phyloP scores from a whole-genome alignment of 2,888 invertebrate genomes.

The Rhorus exstirpatorius region DNA sequence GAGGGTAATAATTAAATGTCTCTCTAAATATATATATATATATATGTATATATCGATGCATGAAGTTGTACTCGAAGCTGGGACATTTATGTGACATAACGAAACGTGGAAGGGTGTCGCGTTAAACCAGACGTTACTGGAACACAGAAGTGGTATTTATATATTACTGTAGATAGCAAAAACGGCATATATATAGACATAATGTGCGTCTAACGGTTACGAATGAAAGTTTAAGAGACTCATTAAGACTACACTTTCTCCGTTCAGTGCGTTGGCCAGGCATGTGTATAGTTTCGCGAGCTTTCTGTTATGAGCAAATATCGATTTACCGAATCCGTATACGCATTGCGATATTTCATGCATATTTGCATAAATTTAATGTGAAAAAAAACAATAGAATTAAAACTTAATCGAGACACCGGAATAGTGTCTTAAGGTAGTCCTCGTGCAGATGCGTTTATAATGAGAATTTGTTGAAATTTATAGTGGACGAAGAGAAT shows the following conservation, averaged over 20 bases:
- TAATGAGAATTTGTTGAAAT: too few relatives aligned
- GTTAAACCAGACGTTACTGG: slow-evolving; percentile 44
- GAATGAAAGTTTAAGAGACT: slow-evolving; percentile 64
- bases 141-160: slow-evolving; percentile 13
- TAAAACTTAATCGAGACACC: too few relatives aligned
- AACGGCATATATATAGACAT: slow-evolving; percentile 10
- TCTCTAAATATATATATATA: slow-evolving; percentile 20
- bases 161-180: slow-evolving; percentile 4
- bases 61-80: slow-evolving; percentile 8
- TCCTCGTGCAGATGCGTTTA: too few relatives aligned
- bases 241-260: slow-evolving; percentile 67
- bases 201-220: slow-evolving; percentile 63
- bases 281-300: slow-evolving; percentile 43
- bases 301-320: slow-evolving; percentile 44
- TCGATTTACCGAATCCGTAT: neutral
- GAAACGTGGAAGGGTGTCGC: slow-evolving; percentile 40
- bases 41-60: slow-evolving; percentile 9
- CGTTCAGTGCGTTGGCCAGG: slow-evolving; percentile 32
- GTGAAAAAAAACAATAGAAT: too few relatives aligned
- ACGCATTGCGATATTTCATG: neutral
- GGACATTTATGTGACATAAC: slow-evolving; percentile 53
- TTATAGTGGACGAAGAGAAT: too few relatives aligned
- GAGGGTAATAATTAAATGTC: slow-evolving; percentile 22
- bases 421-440: too few relatives aligned
- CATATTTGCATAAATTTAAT: neutral